Conservation (phyloP, 2,888 invertebrate species). For the Pycnomerus fuliginosus region DNA sequence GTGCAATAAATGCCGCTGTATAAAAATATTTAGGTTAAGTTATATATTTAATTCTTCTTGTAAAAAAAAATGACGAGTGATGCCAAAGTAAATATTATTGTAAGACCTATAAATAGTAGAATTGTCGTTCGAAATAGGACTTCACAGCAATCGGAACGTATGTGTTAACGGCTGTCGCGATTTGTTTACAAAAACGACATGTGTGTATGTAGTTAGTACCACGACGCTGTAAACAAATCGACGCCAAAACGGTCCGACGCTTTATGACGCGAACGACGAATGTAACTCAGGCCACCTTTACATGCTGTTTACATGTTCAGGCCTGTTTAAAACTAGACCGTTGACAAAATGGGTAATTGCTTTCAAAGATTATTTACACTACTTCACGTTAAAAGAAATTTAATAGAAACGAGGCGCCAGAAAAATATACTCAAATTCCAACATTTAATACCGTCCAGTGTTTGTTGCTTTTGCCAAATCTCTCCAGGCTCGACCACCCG, state of each 20-base stretch:
- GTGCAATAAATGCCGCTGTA: conserved; percentile 23
- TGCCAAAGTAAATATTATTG: conserved; percentile 47
- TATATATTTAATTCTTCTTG: conserved; percentile 31
- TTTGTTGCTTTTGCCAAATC: conserved; percentile 36
- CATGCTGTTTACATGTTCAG: conserved; percentile 49
- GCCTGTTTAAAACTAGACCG: conserved; percentile 51
- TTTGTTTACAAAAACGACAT: conserved; percentile 50
- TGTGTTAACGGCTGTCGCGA: conserved; percentile 47
- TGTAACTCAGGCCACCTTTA: conserved; percentile 44
- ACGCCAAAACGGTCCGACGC: conserved; percentile 54
- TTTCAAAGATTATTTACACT: conserved; percentile 49
- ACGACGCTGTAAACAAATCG: conserved; percentile 56
- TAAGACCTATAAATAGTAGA: conserved; percentile 45
- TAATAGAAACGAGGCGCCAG: conserved; percentile 46
- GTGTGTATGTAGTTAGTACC: conserved; percentile 47
- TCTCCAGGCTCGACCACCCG: not conserved
- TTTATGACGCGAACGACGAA: conserved; percentile 53
- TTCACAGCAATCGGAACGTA: conserved; percentile 40
- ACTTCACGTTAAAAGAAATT: conserved; percentile 47
- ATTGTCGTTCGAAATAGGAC: conserved; percentile 43
- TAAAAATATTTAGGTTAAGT: conserved; percentile 32
- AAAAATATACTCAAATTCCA: conserved; percentile 43
- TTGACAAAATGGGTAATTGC: conserved; percentile 54
- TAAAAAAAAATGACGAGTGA: conserved; percentile 31
- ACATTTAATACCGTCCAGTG: conserved; percentile 39